Conservation (phyloP, 2,888 invertebrate genomes). For the Polia nebulosa region DNA sequence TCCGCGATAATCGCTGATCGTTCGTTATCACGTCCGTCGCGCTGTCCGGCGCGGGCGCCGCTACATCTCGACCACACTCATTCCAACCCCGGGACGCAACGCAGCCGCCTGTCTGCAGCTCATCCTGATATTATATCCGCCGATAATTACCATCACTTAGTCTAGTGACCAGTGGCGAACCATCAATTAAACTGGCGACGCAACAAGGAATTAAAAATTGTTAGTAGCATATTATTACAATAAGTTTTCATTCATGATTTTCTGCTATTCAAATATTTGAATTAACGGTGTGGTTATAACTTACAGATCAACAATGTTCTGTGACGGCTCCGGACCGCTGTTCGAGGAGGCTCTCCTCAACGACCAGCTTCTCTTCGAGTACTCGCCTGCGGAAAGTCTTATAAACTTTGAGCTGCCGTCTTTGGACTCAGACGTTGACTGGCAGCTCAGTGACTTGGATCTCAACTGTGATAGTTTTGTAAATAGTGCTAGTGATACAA, state of each 20-base stretch:
- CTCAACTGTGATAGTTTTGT: conserved; percentile 84
- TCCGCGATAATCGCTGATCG: conserved; percentile 86
- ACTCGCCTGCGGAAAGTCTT: conserved; percentile 86
- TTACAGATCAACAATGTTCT: conserved; percentile 83
- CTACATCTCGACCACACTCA: conserved; percentile 75
- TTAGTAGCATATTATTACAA: conserved; percentile 44
- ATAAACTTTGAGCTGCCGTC: conserved; percentile 87
- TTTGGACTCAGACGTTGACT: conserved; percentile 79
- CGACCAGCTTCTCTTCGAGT: conserved; percentile 85
- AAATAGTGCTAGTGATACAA: conserved; percentile 80
- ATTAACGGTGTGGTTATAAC: conserved; percentile 37
- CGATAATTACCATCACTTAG: conserved; percentile 34
- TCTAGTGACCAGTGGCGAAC: conserved; percentile 19
- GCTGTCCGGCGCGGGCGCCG: conserved; percentile 84
- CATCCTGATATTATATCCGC: conserved; percentile 69
- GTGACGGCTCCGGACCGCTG: conserved; percentile 77
- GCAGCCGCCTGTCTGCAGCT: conserved; percentile 77
- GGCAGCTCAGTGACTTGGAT: conserved; percentile 84
- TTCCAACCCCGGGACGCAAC: conserved; percentile 80
- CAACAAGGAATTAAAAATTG: conserved; percentile 30
- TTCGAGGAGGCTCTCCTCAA: conserved; percentile 82
- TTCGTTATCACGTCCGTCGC: conserved; percentile 86
- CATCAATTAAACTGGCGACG: conserved; percentile 51
- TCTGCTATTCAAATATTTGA: background rate
- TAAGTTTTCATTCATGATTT: conserved; percentile 34